Percentiles rank a stretch among this genome's conserved stretches.
These are phyloP conservation scores for Tachuris rubrigastra DNA, from an alignment of 2,113 vertebrate genomes.

Conservation along the genomic window DNA sequence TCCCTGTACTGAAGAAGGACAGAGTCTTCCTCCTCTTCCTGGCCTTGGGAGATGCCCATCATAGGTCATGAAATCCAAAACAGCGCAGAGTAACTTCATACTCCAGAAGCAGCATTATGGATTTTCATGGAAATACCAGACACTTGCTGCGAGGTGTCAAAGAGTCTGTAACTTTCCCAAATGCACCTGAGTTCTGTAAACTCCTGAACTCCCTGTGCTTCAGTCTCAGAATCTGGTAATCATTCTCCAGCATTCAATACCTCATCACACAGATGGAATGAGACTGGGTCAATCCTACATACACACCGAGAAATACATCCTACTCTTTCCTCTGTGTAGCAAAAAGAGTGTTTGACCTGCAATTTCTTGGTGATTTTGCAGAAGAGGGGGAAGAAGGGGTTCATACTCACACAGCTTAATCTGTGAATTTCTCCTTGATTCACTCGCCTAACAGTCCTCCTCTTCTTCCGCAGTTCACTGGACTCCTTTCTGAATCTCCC, in stretches of 20 bases:
- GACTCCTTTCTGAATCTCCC: conserved; percentile 80
- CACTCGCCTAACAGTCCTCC: conserved; percentile 75
- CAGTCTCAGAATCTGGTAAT: background rate
- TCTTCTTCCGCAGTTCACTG: conserved; percentile 87
- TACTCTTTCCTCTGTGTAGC: background rate
- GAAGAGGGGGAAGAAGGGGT: background rate
- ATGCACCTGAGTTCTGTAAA: background rate
- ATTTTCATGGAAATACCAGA: background rate
- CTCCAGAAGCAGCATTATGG: background rate
- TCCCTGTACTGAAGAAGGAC: background rate
- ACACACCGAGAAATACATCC: background rate
- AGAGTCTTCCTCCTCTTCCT: background rate
- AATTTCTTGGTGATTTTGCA: background rate
- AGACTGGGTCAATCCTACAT: background rate
- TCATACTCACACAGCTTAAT: conserved; percentile 90
- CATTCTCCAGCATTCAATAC: background rate
- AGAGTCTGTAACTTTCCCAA: background rate
- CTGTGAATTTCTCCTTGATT: conserved; percentile 79
- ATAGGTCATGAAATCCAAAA: background rate
- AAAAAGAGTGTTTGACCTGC: background rate
- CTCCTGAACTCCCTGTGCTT: background rate
- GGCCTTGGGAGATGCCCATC: background rate
- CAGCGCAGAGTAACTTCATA: background rate
- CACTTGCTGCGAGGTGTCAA: background rate
- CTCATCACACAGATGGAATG: background rate